Conservation (phyloP, 2,888 invertebrate genomes). For the Mimumesa dahlbomi region DNA sequence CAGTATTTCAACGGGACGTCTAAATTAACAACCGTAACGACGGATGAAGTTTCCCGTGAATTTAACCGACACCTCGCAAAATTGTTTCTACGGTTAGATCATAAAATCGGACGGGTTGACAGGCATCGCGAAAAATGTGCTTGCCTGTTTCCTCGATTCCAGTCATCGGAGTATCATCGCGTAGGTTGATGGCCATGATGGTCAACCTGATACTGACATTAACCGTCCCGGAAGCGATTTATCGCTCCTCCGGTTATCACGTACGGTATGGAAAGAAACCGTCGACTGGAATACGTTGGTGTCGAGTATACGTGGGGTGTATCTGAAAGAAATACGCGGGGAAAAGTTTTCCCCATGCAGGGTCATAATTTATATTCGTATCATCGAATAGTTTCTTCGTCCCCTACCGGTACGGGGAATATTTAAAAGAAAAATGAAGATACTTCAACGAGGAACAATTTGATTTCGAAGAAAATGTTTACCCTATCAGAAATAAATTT, state of each 20-base stretch:
- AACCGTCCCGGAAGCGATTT: slow-evolving; percentile 75
- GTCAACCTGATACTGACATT: slow-evolving; percentile 75
- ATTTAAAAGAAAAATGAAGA: no score
- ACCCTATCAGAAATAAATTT: no score
- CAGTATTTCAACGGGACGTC: no score
- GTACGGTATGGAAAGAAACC: slow-evolving; percentile 32
- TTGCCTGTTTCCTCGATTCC: slow-evolving; percentile 19
- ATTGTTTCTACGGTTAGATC: slow-evolving; percentile 10
- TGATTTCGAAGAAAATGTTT: no score
- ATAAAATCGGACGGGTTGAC: slow-evolving; percentile 21
- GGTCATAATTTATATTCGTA: no score
- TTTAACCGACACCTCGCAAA: background rate
- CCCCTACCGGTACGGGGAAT: no score
- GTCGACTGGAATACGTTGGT: background rate
- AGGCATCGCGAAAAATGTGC: slow-evolving; percentile 6
- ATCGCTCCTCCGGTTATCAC: slow-evolving; percentile 73
- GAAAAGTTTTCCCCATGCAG: background rate
- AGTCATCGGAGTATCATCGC: slow-evolving; percentile 38
- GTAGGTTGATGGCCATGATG: slow-evolving; percentile 46
- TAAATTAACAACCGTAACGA: no score
- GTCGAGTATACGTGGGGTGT: slow-evolving; percentile 5
- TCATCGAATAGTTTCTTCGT: no score
- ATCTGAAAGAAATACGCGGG: slow-evolving; percentile 1
- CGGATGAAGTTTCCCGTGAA: no score
- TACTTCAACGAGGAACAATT: no score